Base-by-base conservation (phyloP, 2,888 invertebrate species). In the Dascillus cervinus region DNA sequence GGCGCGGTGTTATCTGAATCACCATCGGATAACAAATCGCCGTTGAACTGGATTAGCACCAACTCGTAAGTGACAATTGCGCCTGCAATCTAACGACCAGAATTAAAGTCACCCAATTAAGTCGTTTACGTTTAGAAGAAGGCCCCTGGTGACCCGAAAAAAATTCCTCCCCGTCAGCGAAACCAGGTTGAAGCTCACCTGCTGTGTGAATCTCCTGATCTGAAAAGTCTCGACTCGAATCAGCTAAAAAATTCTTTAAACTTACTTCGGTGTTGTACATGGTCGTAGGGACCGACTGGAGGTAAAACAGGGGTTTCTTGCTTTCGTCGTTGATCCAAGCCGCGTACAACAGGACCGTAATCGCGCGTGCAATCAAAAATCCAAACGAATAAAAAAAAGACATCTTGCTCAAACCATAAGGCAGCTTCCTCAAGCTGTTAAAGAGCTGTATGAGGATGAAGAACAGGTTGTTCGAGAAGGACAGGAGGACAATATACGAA, bases 361-460 rank as follows among this genome's bases (percentile, higher is more conserved):
- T 60, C 0, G 78, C 17, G 8, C 8, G 17, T 17, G 4, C 4
- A 17, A 8, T 8, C 17, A 17, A 17, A 17, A 17, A 4, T 17
- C 4, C 17, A 17, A 17, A 17, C 8, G 4, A 6, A 17, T 17
- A 8, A 8, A 17, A 17, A 23, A 1, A 23, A 23, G 3, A 23
- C 1, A 69, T 44, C 0, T 71, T 70, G 25, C 73, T 69, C 39
- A 73, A 1, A 1, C 3, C n/a, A n/a, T n/a, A n/a, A 11, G n/a
- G 11, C 24, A 29, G 23, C 19, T 38, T 49, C 49, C 71, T 69
- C 56, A 81, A 67, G 13, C 76, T 78, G 47, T 77, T 68, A 49
- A 79, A 82, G 4, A 83, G 65, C 50, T 82, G 79, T 27, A 80
- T 66, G 34, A 83, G 77, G 43, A 83, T 78, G 50, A 81, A 82